A percentile compares a stretch with the other conserved stretches of the same genome.
Conservation (phyloP, 2,888 invertebrate species). For the Macrosiphum euphorbiae region DNA sequence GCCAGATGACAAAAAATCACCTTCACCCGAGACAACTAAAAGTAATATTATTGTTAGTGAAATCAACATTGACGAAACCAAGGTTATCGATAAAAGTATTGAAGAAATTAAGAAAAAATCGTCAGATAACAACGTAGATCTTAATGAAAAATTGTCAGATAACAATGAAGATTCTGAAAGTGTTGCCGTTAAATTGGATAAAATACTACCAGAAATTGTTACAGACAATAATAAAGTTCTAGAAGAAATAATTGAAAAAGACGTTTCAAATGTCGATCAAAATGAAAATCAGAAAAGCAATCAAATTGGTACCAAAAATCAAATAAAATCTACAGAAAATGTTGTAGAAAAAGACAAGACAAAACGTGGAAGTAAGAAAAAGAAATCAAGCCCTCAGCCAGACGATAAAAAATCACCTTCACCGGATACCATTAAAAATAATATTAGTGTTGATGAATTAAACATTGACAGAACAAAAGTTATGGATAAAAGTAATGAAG, state of each 20-base stretch:
- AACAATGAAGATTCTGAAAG: not conserved
- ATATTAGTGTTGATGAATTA: slow-evolving; percentile 66
- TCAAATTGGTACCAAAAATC: not conserved
- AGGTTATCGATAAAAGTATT: not conserved
- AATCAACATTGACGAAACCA: slow-evolving; percentile 50
- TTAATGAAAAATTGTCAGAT: slow-evolving; percentile 19
- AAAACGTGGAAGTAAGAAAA: not conserved
- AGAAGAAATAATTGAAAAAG: slow-evolving; percentile 58
- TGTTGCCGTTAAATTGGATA: slow-evolving; percentile 37
- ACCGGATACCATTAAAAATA: slow-evolving; percentile 48
- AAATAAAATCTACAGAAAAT: not conserved
- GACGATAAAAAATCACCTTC: slow-evolving; percentile 64
- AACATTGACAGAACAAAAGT: slow-evolving; percentile 43
- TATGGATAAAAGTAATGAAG: not conserved
- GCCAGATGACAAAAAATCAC: slow-evolving; percentile 57
- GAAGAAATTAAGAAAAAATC: not conserved
- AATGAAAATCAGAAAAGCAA: not conserved
- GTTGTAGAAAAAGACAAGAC: not conserved
- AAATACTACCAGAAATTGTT: slow-evolving; percentile 65
- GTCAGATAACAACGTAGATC: slow-evolving; percentile 14
- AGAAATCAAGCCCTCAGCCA: slow-evolving; percentile 47
- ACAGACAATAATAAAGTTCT: slow-evolving; percentile 59
- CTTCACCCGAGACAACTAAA: slow-evolving; percentile 65
- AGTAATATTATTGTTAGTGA: slow-evolving; percentile 66
- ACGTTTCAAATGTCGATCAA: not conserved